Evolutionary conservation across 2,888 invertebrate species (phyloP).

Genomic region (Yponomeuta malinellus): DNA sequence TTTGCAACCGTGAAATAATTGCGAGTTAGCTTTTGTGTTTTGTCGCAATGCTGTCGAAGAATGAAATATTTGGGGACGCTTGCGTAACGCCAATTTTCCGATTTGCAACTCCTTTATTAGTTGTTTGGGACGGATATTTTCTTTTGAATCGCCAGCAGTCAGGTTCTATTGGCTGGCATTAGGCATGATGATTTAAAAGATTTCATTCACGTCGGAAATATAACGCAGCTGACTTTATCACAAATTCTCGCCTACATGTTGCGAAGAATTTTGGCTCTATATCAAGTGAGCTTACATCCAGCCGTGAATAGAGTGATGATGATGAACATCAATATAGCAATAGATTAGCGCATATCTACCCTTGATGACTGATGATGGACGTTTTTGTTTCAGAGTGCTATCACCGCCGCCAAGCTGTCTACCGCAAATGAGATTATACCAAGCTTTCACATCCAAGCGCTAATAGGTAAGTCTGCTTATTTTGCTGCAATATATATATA

Average conservation of each 20-base stretch:
- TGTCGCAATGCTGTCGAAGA: conserved; percentile 34
- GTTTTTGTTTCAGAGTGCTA: conserved; percentile 47
- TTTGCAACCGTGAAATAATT: conserved; percentile 52
- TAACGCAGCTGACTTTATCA: no score
- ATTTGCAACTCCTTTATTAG: conserved; percentile 58
- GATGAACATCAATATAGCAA: no score
- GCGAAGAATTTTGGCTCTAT: no score
- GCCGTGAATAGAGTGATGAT: no score
- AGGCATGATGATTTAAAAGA: no score
- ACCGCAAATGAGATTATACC: conserved; percentile 72
- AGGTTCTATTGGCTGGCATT: no score
- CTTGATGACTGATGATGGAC: neutral
- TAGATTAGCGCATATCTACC: neutral
- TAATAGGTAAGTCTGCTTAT: conserved; percentile 57
- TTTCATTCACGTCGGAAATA: no score
- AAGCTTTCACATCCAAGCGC: conserved; percentile 70
- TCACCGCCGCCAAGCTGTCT: conserved; percentile 72
- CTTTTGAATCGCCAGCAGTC: neutral
- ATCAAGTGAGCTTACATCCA: no score
- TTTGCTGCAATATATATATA: neutral
- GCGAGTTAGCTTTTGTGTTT: conserved; percentile 26
- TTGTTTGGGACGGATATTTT: conserved; percentile 27
- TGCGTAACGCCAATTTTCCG: conserved; percentile 41
- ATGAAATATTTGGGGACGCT: conserved; percentile 53
- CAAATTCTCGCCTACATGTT: no score